Conservation (phyloP, 2,888 invertebrate species). For the Antheraea assamensis region DNA sequence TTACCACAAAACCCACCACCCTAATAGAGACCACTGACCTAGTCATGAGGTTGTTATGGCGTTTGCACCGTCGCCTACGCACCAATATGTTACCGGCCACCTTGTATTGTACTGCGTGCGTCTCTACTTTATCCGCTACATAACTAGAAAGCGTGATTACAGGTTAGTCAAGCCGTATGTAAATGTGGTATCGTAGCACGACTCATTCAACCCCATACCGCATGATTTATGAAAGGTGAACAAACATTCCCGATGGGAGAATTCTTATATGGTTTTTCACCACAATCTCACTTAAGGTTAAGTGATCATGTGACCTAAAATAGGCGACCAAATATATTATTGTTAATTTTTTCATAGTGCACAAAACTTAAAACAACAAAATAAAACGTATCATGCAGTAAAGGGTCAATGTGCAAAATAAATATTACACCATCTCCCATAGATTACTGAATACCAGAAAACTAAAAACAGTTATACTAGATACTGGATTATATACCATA, state of each 20-base stretch:
- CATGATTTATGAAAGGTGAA: background rate
- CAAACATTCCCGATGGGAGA: too few species aligned
- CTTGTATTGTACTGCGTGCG: conserved; percentile 72
- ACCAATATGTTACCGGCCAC: conserved; percentile 69
- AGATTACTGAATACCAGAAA: background rate
- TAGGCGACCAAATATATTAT: too few species aligned
- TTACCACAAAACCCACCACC: conserved; percentile 8
- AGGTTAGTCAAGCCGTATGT: conserved; percentile 32
- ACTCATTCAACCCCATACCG: background rate
- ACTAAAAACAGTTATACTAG: background rate
- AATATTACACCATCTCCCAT: background rate
- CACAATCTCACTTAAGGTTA: too few species aligned
- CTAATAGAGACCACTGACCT: conserved; percentile 59
- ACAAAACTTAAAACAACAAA: too few species aligned
- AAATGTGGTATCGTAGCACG: background rate
- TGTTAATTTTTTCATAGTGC: too few species aligned
- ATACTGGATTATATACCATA: too few species aligned
- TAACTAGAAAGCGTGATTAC: conserved; percentile 67
- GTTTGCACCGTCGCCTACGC: conserved; percentile 69
- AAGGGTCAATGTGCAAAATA: background rate
- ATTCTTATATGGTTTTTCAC: too few species aligned
- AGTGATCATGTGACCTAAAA: too few species aligned
- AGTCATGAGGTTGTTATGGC: conserved; percentile 77
- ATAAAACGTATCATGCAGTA: background rate
- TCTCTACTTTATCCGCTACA: conserved; percentile 74